These are phyloP conservation scores for Thumatha senex DNA, from an alignment of 2,888 invertebrate species.

Conservation along the genomic window DNA sequence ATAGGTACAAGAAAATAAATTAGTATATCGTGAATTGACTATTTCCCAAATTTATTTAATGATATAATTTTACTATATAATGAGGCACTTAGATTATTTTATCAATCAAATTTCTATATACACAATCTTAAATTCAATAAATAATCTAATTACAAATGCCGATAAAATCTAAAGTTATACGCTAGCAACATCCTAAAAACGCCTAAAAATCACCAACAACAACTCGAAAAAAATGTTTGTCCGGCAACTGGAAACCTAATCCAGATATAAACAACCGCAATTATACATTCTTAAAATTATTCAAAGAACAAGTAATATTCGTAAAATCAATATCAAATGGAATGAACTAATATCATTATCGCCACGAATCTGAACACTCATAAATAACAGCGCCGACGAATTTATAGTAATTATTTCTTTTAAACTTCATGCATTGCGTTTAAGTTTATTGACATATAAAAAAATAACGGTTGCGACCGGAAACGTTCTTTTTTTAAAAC, in stretches of 20 bases:
- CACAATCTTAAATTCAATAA: too few relatives aligned
- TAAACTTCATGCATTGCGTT: constrained; percentile 39
- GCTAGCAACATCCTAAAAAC: too few relatives aligned
- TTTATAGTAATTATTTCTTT: constrained; percentile 40
- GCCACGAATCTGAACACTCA: background rate
- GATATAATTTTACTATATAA: too few relatives aligned
- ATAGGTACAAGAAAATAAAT: too few relatives aligned
- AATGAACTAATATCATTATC: background rate
- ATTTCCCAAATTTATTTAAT: too few relatives aligned
- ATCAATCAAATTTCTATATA: too few relatives aligned
- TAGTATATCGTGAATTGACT: too few relatives aligned
- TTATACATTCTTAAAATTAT: background rate
- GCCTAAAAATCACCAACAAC: too few relatives aligned
- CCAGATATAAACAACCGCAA: background rate
- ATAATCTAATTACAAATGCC: too few relatives aligned
- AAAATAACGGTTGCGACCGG: constrained; percentile 58
- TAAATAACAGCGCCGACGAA: constrained; percentile 16
- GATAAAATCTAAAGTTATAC: too few relatives aligned
- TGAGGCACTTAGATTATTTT: too few relatives aligned
- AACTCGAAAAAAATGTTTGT: too few relatives aligned
- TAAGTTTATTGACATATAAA: constrained; percentile 43
- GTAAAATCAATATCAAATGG: constrained; percentile 2
- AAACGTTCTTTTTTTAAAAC: constrained; percentile 45
- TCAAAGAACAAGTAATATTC: background rate
- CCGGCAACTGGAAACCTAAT: background rate